Base-by-base conservation (phyloP, 2,888 invertebrate genomes). In the Ethmia dodecea region DNA sequence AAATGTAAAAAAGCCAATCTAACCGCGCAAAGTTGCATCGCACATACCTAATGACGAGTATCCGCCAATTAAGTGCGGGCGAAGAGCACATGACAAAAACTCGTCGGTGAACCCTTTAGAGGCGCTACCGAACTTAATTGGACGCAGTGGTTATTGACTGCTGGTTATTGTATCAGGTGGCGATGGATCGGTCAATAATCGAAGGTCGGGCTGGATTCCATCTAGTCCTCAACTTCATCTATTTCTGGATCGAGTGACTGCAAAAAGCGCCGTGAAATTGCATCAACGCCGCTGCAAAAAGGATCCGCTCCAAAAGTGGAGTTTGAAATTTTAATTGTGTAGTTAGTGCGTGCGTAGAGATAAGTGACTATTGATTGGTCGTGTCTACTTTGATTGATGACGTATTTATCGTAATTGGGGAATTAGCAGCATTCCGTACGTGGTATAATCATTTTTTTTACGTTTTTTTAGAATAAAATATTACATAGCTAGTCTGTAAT, bases 41-140 rank as follows among this genome's bases (percentile, higher is more conserved):
- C 57, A 64, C 57, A 66, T 69, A 67, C 61, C 70, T 81, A 81
- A 80, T 75, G 72, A 77, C 55, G 73, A 62, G 69, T 76, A 75
- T 77, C 76, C 77, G 78, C 74, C 80, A 81, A 81, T 81, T 83
- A 83, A 77, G 61, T 49, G 55, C 52, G 58, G 52, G 60, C 47
- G 48, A 50, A 49, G 38, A 53, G 49, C 39, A 54, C 35, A 54
- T 60, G 70, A 76, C 78, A 84, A 84, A 84, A 84, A 84, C 75
- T 79, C 53, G 80, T 68, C 69, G 46, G 56, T 50, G 65, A 49
- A 55, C 59, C 60, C 60, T 62, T 57, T 65, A 56, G 68, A 77
- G 78, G 83, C 78, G 81, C 83, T 80, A 74, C 78, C 77, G 72
- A 79, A 76, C 74, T 79, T 83, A 83, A 84, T 83, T 84, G 79